Evolutionary conservation across 2,113 vertebrate species (phyloP).

Genomic region (Pimephales promelas): DNA sequence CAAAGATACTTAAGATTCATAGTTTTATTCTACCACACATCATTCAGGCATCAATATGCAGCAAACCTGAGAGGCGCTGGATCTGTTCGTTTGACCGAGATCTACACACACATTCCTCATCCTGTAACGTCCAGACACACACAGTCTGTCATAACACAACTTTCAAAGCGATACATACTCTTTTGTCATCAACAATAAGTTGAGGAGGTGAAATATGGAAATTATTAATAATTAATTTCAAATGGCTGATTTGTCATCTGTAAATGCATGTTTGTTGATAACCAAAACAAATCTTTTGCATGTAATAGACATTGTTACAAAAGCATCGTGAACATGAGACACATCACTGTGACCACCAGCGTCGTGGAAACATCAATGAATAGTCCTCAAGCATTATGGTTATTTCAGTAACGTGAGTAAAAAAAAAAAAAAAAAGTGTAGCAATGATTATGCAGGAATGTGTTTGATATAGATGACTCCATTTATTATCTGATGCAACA

Average conservation of each 20-base stretch:
- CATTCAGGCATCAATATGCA: conserved; percentile 34
- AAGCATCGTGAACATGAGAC: not conserved
- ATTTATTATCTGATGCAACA: conserved; percentile 9
- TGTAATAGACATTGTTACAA: not conserved
- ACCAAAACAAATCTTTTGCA: not conserved
- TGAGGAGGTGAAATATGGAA: not conserved
- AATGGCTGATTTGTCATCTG: not conserved
- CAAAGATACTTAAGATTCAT: not conserved
- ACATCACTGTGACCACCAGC: not conserved
- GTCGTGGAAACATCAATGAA: not conserved
- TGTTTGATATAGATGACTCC: not conserved
- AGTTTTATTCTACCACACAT: conserved; percentile 45
- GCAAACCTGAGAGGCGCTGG: conserved; percentile 6
- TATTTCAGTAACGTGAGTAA: not conserved
- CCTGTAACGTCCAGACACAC: conserved; percentile 13
- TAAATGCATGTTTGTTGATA: not conserved
- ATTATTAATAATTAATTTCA: not conserved
- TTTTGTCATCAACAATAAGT: conserved; percentile 35
- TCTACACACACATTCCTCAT: not conserved
- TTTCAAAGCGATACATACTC: conserved; percentile 22
- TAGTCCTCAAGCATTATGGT: not conserved
- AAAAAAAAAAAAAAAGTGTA: not conserved
- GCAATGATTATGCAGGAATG: conserved; percentile 8
- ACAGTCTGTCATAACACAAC: not conserved
- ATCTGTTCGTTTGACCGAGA: conserved; percentile 8